These are phyloP conservation scores for Leguminivora glycinivorella DNA, from an alignment of 1,140 invertebrate genomes.

Conservation along the genomic window DNA sequence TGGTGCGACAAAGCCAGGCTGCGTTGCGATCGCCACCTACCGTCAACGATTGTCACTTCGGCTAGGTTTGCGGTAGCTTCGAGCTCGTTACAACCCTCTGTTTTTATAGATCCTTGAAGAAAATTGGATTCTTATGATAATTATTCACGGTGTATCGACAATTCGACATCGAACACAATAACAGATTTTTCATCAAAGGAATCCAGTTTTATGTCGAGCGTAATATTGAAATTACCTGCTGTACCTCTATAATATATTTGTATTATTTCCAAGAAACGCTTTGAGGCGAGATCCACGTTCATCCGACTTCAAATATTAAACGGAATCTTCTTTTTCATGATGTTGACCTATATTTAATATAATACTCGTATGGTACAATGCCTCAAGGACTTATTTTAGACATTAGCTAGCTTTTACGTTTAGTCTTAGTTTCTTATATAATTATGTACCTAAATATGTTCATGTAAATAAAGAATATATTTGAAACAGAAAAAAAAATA, in stretches of 20 bases:
- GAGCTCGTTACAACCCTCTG: not conserved
- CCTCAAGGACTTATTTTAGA: too few species aligned
- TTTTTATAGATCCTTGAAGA: not conserved
- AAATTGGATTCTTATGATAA: conserved; percentile 22
- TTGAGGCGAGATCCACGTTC: not conserved
- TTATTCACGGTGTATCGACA: conserved; percentile 17
- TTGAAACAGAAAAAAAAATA: too few species aligned
- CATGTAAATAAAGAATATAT: too few species aligned
- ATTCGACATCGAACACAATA: not conserved
- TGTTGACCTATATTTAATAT: not conserved
- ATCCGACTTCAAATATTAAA: conserved; percentile 10
- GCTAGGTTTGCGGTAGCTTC: too few species aligned
- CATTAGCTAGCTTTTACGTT: too few species aligned
- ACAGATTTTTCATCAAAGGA: conserved; percentile 13
- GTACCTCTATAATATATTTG: not conserved
- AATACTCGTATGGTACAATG: too few species aligned
- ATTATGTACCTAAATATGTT: too few species aligned
- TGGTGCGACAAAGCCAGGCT: too few species aligned
- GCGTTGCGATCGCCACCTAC: too few species aligned
- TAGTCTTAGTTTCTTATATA: too few species aligned
- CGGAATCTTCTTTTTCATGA: not conserved
- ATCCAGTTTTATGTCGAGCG: conserved; percentile 2
- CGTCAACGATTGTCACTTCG: too few species aligned
- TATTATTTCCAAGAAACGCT: not conserved
- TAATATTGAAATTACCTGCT: conserved; percentile 10